Evolutionary conservation across 2,797 vertebrate genomes (phyloP).

Genomic region (Columba guinea): DNA sequence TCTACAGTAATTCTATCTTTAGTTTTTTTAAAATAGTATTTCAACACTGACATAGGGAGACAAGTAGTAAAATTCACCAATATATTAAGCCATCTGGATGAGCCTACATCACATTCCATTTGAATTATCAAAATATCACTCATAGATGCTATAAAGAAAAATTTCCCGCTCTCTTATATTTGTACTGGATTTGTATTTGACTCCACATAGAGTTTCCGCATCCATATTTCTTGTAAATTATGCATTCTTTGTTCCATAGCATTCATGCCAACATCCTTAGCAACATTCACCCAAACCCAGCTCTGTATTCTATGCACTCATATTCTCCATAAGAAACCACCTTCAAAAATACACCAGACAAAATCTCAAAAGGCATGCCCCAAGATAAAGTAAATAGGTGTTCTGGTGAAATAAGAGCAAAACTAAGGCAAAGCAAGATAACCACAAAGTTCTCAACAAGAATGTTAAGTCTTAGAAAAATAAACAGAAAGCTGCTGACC

Average conservation of each 20-base stretch:
- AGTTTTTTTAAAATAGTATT: not conserved
- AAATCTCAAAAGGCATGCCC: not conserved
- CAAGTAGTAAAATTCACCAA: not conserved
- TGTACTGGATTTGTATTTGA: not conserved
- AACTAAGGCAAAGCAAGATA: not conserved
- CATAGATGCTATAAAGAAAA: not conserved
- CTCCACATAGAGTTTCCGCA: not conserved
- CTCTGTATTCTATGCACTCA: not conserved
- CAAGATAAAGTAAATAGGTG: not conserved
- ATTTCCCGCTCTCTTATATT: not conserved
- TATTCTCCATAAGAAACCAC: not conserved
- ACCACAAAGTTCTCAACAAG: not conserved
- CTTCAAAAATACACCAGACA: not conserved
- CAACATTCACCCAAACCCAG: not conserved
- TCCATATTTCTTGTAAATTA: not conserved
- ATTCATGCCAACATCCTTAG: not conserved
- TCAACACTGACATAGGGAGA: not conserved
- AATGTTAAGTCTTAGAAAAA: not conserved
- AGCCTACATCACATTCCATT: not conserved
- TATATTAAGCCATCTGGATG: slow-evolving; percentile 27
- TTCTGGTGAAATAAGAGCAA: not conserved
- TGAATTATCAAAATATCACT: not conserved
- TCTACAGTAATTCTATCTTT: not conserved
- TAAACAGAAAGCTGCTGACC: not conserved
- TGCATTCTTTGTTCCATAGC: not conserved